A percentile compares a stretch with the other conserved stretches of the same genome.
These are phyloP conservation scores for Drosophila ficusphila DNA, from an alignment of 1,140 invertebrate genomes.

Conservation along the genomic window DNA sequence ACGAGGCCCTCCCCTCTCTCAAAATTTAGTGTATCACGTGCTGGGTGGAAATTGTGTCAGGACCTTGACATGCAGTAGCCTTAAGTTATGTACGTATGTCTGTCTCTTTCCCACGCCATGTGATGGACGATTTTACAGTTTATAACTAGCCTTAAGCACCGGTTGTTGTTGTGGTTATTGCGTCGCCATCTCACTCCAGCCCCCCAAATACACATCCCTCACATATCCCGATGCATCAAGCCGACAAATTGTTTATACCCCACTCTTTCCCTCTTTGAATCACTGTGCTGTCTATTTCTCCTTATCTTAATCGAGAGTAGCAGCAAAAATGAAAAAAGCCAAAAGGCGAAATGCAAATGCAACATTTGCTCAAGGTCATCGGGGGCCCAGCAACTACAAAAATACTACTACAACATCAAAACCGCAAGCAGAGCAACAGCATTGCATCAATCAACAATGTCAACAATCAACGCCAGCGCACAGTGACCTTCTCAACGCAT, in stretches of 20 bases:
- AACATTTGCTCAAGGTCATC: constrained; percentile 24
- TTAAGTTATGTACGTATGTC: constrained; percentile 55
- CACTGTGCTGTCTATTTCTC: neutral
- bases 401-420: constrained; percentile 17
- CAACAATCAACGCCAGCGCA: constrained; percentile 58
- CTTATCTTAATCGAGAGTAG: constrained; percentile 2
- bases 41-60: constrained; percentile 60
- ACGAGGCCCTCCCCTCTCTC: neutral
- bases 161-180: constrained; percentile 54
- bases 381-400: constrained; percentile 16
- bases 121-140: neutral
- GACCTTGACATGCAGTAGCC: constrained; percentile 68
- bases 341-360: constrained; percentile 20
- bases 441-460: constrained; percentile 62
- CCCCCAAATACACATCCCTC: neutral
- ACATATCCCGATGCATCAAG: constrained; percentile 37
- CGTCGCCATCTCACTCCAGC: constrained; percentile 4
- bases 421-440: constrained; percentile 22
- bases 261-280: constrained; percentile 6
- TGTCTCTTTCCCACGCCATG: constrained; percentile 13
- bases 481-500: constrained; percentile 23
- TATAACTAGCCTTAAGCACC: constrained; percentile 55
- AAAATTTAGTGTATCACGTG: constrained; percentile 44
- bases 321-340: constrained; percentile 16
- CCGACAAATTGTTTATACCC: constrained; percentile 28